Evolutionary conservation across 2,113 vertebrate species (phyloP), one percentile per base, ranked within the genome.

Genomic region (Daphoenositta chrysoptera): DNA sequence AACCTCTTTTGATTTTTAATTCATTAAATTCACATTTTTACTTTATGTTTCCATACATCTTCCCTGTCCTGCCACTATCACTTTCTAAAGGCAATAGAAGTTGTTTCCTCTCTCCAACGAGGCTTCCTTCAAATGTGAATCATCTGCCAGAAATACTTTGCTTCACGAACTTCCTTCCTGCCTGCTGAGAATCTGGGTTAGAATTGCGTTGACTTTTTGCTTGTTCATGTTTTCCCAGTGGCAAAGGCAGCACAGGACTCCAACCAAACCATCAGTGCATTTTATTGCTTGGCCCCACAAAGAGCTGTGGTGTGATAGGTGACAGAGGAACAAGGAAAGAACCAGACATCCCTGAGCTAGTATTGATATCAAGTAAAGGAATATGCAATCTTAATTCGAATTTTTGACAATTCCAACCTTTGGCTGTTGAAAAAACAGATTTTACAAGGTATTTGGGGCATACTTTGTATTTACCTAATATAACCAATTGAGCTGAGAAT

Each of bases 221-320:
- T 40, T 23, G 50, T 37, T 58, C 21, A 5, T 58, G 33, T 50
- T 75, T 28, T 70, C 56, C 50, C 75, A n/a, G 75, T 1, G 8
- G 15, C 4, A 15, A 64, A 73, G n/a, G 73, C 45, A 81, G 60
- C 50, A 23, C 31, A 57, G 28, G 37, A 60, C 37, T 90, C 57
- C 1, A 2, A 2, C 5, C 6, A 0, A 72, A 16, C 26, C 4
- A 24, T 11, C 1, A 5, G 22, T 23, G 64, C 9, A 6, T 48
- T 45, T 77, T 56, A 60, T 9, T 22, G 19, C 39, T 17, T 2
- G 21, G 76, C 44, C 53, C 48, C 23, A 26, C 20, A 22, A 26
- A 24, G 17, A 28, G 53, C 56, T 53, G n/a, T 1, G 8, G 18
- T 15, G 37, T 60, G 50, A 47, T 0, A 6, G 28, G 44, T 16